phyloP scores from a whole-genome alignment of 2,113 vertebrate genomes.

The Anseranas semipalmata region DNA sequence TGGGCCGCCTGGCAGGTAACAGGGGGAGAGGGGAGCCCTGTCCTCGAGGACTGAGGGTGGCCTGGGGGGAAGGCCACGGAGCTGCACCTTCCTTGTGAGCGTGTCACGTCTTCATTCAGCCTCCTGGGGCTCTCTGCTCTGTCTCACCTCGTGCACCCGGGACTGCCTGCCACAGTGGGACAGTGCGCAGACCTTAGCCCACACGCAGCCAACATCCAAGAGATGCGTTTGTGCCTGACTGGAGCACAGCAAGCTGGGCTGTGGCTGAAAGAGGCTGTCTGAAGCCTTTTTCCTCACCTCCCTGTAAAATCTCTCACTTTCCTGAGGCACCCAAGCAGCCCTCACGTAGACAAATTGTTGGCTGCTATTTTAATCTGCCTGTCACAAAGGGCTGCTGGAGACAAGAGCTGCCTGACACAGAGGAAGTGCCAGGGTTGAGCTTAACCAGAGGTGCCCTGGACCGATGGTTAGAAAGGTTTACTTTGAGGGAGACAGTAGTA shows the following conservation, averaged over 20 bases:
- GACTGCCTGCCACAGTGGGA: not conserved
- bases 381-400: not conserved
- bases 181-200: not conserved
- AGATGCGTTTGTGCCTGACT: not conserved
- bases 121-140: not conserved
- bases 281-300: conserved; percentile 6
- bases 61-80: too few relatives aligned
- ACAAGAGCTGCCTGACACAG: not conserved
- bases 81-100: not conserved
- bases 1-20: conserved; percentile 88
- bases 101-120: not conserved
- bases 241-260: not conserved
- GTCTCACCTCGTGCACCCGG: not conserved
- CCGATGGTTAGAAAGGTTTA: not conserved
- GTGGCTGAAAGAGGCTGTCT: not conserved
- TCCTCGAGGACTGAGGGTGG: rapidly evolving
- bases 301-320: not conserved
- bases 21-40: not conserved
- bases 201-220: not conserved
- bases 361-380: conserved; percentile 34
- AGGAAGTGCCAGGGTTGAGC: not conserved
- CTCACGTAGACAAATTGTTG: not conserved
- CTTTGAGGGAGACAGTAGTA: not conserved
- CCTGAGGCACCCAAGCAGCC: not conserved
- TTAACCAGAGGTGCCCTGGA: not conserved